phyloP scores from a whole-genome alignment of 2,888 invertebrate genomes.

The Eupithecia subfuscata region DNA sequence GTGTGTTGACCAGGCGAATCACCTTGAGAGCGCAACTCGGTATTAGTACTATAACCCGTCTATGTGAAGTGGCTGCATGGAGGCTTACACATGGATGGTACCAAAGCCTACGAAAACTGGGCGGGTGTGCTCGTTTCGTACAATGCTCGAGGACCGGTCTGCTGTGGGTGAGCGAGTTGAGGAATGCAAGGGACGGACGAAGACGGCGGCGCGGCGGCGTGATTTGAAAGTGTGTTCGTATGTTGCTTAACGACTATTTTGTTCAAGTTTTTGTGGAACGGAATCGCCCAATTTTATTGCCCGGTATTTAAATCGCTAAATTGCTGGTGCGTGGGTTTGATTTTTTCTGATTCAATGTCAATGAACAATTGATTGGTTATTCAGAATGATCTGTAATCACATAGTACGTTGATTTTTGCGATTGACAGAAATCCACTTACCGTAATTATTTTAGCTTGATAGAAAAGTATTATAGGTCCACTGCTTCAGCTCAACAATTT shows the following conservation, averaged over 20 bases:
- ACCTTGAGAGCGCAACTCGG: slow-evolving; percentile 80
- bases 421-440: slow-evolving; percentile 51
- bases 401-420: slow-evolving; percentile 55
- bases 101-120: slow-evolving; percentile 62
- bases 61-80: slow-evolving; percentile 55
- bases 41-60: slow-evolving; percentile 63
- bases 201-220: slow-evolving; percentile 53
- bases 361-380: slow-evolving; percentile 65
- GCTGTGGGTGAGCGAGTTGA: slow-evolving; percentile 82
- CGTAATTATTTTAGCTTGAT: neutral
- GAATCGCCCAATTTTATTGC: slow-evolving; percentile 42
- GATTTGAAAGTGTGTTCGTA: slow-evolving; percentile 78
- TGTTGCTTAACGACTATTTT: slow-evolving; percentile 65
- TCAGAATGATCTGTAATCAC: slow-evolving; percentile 68
- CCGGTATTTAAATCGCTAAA: slow-evolving; percentile 41
- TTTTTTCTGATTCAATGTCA: slow-evolving; percentile 55
- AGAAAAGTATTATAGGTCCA: neutral
- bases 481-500: neutral
- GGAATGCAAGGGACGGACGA: slow-evolving; percentile 80
- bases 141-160: slow-evolving; percentile 81
- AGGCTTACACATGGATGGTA: slow-evolving; percentile 54
- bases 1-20: slow-evolving; percentile 80
- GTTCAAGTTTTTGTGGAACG: slow-evolving; percentile 47
- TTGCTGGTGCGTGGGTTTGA: slow-evolving; percentile 49
- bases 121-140: slow-evolving; percentile 71